phyloP scores from a whole-genome alignment of 2,888 invertebrate genomes.

The Drosophila merina region DNA sequence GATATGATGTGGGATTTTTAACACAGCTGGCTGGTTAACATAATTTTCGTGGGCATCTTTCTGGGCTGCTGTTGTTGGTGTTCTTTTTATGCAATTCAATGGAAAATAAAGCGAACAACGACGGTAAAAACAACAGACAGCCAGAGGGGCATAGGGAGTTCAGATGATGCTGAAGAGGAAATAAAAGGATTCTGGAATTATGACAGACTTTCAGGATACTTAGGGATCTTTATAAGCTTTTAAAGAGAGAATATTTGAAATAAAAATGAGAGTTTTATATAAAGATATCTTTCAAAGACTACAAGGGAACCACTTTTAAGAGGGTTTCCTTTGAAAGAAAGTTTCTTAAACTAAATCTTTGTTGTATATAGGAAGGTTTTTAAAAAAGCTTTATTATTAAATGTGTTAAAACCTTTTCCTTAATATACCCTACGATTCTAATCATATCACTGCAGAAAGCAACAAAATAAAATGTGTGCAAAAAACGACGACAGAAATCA shows the following conservation, averaged over 20 bases:
- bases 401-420: background rate
- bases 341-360: too few relatives aligned
- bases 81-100: conserved; percentile 57
- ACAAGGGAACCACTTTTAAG: too few relatives aligned
- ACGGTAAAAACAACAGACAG: conserved; percentile 35
- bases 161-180: background rate
- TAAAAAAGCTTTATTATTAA: too few relatives aligned
- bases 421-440: conserved; percentile 21
- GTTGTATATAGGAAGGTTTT: too few relatives aligned
- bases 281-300: too few relatives aligned
- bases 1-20: conserved; percentile 61
- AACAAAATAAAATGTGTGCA: conserved; percentile 43
- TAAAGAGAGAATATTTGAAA: background rate
- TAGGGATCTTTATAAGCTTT: background rate
- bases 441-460: conserved; percentile 13
- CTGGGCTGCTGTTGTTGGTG: conserved; percentile 13
- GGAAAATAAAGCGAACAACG: conserved; percentile 47
- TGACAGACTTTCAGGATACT: conserved; percentile 3
- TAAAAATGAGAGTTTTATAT: too few relatives aligned
- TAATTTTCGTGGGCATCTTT: conserved; percentile 75
- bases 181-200: conserved; percentile 14
- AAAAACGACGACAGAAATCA: conserved; percentile 60
- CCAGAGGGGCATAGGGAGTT: conserved; percentile 18
- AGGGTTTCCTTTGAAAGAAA: background rate
- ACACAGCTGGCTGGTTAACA: conserved; percentile 79